Percentiles rank a stretch among this genome's conserved stretches.
Evolutionary conservation across 2,797 vertebrate species (phyloP).

Genomic region (Darevskia mixta): DNA sequence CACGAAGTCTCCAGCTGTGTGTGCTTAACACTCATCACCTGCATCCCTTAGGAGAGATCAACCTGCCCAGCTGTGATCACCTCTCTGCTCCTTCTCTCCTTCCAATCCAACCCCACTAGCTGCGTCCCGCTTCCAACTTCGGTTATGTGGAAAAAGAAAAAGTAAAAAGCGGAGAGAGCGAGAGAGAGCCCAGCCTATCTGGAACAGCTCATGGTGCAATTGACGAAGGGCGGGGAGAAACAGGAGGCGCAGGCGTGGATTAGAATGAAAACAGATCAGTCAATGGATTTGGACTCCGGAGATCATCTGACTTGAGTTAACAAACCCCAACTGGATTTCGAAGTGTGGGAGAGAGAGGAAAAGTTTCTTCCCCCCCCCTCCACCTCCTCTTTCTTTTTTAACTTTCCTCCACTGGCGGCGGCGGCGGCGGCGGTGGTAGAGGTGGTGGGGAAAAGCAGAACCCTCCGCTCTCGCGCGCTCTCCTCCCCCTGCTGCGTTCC

Average conservation of each 20-base stretch:
- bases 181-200: slow-evolving; percentile 80
- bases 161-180: not conserved
- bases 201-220: slow-evolving; percentile 82
- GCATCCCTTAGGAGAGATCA: not conserved
- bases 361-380: slow-evolving; percentile 5
- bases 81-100: not conserved
- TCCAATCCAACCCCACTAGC: not conserved
- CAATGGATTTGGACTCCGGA: slow-evolving; percentile 73
- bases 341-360: slow-evolving; percentile 26
- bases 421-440: not conserved
- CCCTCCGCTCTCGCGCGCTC: not conserved
- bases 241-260: slow-evolving; percentile 62
- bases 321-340: slow-evolving; percentile 30
- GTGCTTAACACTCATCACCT: not conserved
- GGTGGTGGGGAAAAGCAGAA: slow-evolving; percentile 23
- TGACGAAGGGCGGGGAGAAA: slow-evolving; percentile 68
- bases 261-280: slow-evolving; percentile 88
- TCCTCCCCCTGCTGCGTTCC: slow-evolving; percentile 24
- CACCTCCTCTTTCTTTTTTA: not conserved
- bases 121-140: slow-evolving; percentile 50
- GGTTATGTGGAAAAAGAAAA: slow-evolving; percentile 46
- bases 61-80: not conserved
- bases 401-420: slow-evolving; percentile 48
- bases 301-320: slow-evolving; percentile 77
- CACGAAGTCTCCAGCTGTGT: not conserved